phyloP scores from a whole-genome alignment of 2,113 vertebrate species.

The Peucedramus taeniatus region DNA sequence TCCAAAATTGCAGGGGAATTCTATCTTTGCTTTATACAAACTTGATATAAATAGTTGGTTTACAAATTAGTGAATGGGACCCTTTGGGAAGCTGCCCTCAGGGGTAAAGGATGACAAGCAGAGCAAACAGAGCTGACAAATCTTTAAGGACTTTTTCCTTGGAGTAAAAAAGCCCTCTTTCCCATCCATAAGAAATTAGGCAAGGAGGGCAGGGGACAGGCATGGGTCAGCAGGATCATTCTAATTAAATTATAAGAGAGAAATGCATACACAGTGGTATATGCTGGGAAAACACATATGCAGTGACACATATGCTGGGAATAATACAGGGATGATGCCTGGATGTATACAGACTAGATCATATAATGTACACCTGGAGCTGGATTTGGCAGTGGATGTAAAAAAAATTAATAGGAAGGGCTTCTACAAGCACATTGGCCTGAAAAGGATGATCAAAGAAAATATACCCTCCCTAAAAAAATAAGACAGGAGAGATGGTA shows the following conservation, averaged over 20 bases:
- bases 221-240: neutral
- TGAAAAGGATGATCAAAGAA: neutral
- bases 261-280: neutral
- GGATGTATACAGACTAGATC: neutral
- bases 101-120: neutral
- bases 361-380: neutral
- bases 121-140: neutral
- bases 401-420: neutral
- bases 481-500: neutral
- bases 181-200: neutral
- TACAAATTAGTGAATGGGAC: neutral
- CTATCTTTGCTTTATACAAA: neutral
- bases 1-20: neutral
- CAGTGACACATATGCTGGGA: neutral
- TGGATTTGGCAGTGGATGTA: neutral
- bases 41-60: neutral
- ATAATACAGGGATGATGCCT: neutral
- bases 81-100: neutral
- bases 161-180: neutral
- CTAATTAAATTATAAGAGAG: neutral
- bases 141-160: neutral
- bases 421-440: neutral
- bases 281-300: too few species aligned
- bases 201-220: neutral
- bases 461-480: neutral